Conservation (phyloP, 2,888 invertebrate species). For the Chaetoderma sp. region DNA sequence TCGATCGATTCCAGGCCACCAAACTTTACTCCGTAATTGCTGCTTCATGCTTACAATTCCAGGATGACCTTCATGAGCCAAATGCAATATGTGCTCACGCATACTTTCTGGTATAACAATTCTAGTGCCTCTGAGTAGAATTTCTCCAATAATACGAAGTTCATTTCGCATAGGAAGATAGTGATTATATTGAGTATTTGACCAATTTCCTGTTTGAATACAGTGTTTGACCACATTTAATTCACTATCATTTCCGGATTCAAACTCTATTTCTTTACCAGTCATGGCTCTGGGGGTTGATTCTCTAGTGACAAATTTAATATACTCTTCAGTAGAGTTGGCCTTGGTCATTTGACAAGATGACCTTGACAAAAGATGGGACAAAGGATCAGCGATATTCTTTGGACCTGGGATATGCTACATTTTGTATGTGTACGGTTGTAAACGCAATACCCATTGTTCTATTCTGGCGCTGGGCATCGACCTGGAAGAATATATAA, state of each 20-base stretch:
- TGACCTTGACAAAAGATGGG: not conserved
- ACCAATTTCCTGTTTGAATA: not conserved
- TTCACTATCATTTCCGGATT: not conserved
- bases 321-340: not conserved
- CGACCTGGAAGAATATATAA: slow-evolving; percentile 5
- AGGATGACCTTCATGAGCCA: too few species aligned
- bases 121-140: too few species aligned
- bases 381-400: slow-evolving; percentile 9
- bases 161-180: not conserved
- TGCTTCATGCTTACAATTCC: too few species aligned
- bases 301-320: not conserved
- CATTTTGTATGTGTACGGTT: slow-evolving; percentile 11
- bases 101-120: too few species aligned
- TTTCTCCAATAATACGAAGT: too few species aligned
- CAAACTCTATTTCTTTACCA: not conserved
- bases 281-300: not conserved
- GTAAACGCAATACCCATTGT: slow-evolving; percentile 7
- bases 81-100: too few species aligned
- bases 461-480: slow-evolving; percentile 4
- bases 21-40: too few species aligned
- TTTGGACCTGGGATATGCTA: not conserved
- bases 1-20: too few species aligned
- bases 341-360: not conserved
- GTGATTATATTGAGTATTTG: not conserved
- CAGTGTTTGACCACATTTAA: not conserved